A percentile compares a stretch with the other conserved stretches of the same genome.
Conservation (phyloP, 1,140 invertebrate genomes). For the Anastrepha ludens region DNA sequence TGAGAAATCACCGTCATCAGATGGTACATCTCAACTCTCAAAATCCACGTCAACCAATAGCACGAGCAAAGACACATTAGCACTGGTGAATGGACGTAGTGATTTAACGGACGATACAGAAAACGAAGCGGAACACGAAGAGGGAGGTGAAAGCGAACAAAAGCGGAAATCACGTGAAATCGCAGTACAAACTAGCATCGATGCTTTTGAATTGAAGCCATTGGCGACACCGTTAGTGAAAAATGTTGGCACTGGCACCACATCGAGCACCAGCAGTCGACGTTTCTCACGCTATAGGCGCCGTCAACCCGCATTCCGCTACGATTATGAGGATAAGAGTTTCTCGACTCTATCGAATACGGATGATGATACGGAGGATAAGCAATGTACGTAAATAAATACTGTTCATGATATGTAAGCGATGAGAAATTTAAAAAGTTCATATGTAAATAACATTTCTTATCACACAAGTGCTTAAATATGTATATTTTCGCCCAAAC, state of each 20-base stretch:
- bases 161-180: constrained; percentile 66
- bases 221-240: constrained; percentile 60
- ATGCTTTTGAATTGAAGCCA: constrained; percentile 67
- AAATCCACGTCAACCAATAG: constrained; percentile 43
- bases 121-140: constrained; percentile 52
- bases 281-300: constrained; percentile 57
- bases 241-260: constrained; percentile 64
- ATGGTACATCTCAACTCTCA: constrained; percentile 34
- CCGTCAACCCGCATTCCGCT: constrained; percentile 64
- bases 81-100: constrained; percentile 44
- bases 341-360: constrained; percentile 71
- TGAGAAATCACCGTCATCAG: neutral
- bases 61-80: constrained; percentile 37
- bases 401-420: no score
- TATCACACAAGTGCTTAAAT: neutral
- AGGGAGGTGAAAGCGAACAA: constrained; percentile 56
- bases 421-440: no score
- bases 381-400: constrained; percentile 64
- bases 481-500: constrained; percentile 32
- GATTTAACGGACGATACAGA: constrained; percentile 49
- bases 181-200: constrained; percentile 71
- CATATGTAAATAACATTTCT: no score
- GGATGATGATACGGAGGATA: constrained; percentile 68
- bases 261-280: constrained; percentile 63
- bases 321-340: constrained; percentile 70